Conservation (phyloP, 2,888 invertebrate genomes). For the Ashinkailepas kermadecensis region DNA sequence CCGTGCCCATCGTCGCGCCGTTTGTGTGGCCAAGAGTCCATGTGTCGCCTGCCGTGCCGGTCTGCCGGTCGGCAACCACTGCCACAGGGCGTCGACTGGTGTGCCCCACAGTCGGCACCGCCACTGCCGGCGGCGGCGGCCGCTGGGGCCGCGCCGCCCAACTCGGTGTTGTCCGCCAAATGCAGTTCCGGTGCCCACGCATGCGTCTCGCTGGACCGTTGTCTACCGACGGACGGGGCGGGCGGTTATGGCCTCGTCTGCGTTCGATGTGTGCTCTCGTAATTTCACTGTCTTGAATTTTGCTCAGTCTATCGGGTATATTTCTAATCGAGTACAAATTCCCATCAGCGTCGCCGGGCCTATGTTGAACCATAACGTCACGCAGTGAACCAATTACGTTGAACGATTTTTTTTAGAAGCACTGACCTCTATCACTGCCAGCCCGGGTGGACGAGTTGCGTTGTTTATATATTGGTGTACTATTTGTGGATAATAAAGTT, state of each 20-base stretch:
- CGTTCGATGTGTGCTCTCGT: not conserved
- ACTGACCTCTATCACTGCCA: conserved; percentile 16
- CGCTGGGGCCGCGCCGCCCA: not conserved
- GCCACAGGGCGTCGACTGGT: too few relatives aligned
- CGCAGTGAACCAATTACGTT: not conserved
- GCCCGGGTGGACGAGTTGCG: not conserved
- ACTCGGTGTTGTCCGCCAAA: not conserved
- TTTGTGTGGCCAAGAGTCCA: too few relatives aligned
- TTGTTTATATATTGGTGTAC: conserved; percentile 16
- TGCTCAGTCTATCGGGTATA: not conserved
- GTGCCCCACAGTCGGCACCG: too few relatives aligned
- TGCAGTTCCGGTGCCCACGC: too few relatives aligned
- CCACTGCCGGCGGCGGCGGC: not conserved
- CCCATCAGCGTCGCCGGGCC: not conserved
- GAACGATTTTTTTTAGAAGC: not conserved
- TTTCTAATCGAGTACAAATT: conserved; percentile 10
- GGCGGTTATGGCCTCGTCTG: not conserved
- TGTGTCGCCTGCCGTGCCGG: too few relatives aligned
- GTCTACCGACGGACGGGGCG: not conserved
- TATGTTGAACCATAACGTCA: not conserved
- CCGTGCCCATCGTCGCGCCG: too few relatives aligned
- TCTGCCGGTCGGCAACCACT: too few relatives aligned
- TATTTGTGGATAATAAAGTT: conserved; percentile 11
- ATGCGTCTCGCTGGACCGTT: not conserved
- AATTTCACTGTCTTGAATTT: not conserved